Evolutionary conservation across 2,113 vertebrate species (phyloP).

Genomic region (Syrmaticus mikado): DNA sequence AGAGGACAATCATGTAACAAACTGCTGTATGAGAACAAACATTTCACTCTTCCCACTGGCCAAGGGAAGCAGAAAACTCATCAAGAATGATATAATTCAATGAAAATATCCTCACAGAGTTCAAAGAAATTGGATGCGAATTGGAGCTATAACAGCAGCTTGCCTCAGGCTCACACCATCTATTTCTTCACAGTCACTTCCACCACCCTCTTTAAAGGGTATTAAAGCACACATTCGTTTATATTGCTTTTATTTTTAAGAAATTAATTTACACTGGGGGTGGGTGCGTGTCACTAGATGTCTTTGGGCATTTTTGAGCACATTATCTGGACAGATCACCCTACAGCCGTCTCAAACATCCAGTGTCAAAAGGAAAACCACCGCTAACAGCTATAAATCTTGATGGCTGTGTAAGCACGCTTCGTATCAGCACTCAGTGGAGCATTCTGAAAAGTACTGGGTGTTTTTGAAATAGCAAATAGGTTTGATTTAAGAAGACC

Average conservation of each 20-base stretch:
- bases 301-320: slow-evolving; percentile 5
- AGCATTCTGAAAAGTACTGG: not conserved
- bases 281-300: not conserved
- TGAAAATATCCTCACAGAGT: not conserved
- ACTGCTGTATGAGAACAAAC: not conserved
- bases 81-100: not conserved
- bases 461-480: not conserved
- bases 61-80: not conserved
- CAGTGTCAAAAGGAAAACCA: not conserved
- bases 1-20: not conserved
- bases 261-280: not conserved
- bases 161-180: not conserved
- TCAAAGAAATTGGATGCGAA: not conserved
- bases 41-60: not conserved
- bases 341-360: not conserved
- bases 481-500: not conserved
- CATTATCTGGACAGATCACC: not conserved
- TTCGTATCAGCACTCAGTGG: not conserved
- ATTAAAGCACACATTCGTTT: not conserved
- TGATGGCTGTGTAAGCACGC: not conserved
- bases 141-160: not conserved
- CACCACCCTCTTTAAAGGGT: not conserved
- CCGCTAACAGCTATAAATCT: not conserved
- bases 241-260: not conserved
- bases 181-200: not conserved